Evolutionary conservation across 2,888 invertebrate species (phyloP), one percentile per base, ranked within the genome.

Genomic region (Scaptomyza cyrtandrae): DNA sequence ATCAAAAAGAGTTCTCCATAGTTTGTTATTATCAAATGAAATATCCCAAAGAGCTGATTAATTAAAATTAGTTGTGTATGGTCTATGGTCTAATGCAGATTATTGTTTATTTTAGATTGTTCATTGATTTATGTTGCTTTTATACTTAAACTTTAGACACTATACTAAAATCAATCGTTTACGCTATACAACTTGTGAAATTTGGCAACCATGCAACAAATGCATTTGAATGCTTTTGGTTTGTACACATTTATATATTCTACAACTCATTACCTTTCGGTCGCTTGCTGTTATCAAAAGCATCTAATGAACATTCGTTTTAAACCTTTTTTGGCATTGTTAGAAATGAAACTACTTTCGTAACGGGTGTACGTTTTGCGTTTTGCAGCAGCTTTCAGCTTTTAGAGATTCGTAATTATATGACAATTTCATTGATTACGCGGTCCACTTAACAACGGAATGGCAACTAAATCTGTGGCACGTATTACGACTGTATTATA

Each of bases 381-480:
- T 49, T 67, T 43, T 19, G 44, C 24, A 24, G 24, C 24, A 35
- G 44, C 41, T 71, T 63, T 67, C 41, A 35, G 39, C 39, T 39
- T 39, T 39, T 39, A 14, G 39, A 39, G 50, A 49, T 49, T 56
- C 70, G 67, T 74, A 82, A 86, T 86, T 82, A 80, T 83, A 67
- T 63, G 78, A 83, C 66, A 77, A 77, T 83, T 86, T 77, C 70
- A 83, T 75, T 80, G 80, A 86, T 77, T 86, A 80, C 66, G 72
- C 57, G 77, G 57, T 67, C 54, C 72, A 75, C 70, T 59, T 67
- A 57, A 45, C 67, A 72, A 49, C 57, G 61, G 59, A 46, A 71
- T 80, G 65, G 66, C 71, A 75, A 65, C 73, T 75, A 74, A 83
- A 81, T 81, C 68, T 70, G 72, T 66, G 59, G 61, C 79, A 81